A percentile compares a stretch with the other conserved stretches of the same genome.
Evolutionary conservation across 1,140 invertebrate genomes (phyloP).

Genomic region (Cardiocondyla obscurior): DNA sequence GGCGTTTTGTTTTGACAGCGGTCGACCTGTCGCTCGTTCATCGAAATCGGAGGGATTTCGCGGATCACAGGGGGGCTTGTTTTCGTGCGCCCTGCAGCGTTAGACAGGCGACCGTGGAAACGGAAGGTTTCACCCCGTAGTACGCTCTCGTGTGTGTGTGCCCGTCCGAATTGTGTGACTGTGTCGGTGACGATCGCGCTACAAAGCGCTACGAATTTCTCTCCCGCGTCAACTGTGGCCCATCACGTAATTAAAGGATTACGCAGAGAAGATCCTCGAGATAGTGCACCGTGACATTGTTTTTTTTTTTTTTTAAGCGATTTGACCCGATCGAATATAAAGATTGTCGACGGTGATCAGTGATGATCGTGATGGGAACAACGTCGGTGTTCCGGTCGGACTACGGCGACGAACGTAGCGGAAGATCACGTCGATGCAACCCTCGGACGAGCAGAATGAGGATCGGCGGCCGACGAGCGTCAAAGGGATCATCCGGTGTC

Average conservation of each 20-base stretch:
- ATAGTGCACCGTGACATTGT: background rate
- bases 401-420: background rate
- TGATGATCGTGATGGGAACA: slow-evolving; percentile 35
- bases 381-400: background rate
- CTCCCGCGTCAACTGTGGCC: background rate
- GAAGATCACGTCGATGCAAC: slow-evolving; percentile 1
- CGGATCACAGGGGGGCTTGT: background rate
- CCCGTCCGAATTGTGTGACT: slow-evolving; percentile 1
- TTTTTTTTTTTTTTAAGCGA: too few relatives aligned
- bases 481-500: background rate
- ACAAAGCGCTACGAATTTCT: background rate
- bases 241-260: background rate
- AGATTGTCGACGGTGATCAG: background rate
- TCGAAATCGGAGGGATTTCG: background rate
- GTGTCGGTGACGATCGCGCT: background rate
- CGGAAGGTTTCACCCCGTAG: background rate
- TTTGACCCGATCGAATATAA: background rate
- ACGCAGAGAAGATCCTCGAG: background rate
- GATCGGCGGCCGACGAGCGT: background rate
- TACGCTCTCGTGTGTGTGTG: background rate
- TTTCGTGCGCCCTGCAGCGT: background rate
- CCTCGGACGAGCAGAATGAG: background rate
- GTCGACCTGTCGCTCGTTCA: background rate
- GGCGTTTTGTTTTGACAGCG: slow-evolving; percentile 3
- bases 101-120: background rate